Evolutionary conservation across 2,113 vertebrate genomes (phyloP).

Genomic region (Euleptes europaea): DNA sequence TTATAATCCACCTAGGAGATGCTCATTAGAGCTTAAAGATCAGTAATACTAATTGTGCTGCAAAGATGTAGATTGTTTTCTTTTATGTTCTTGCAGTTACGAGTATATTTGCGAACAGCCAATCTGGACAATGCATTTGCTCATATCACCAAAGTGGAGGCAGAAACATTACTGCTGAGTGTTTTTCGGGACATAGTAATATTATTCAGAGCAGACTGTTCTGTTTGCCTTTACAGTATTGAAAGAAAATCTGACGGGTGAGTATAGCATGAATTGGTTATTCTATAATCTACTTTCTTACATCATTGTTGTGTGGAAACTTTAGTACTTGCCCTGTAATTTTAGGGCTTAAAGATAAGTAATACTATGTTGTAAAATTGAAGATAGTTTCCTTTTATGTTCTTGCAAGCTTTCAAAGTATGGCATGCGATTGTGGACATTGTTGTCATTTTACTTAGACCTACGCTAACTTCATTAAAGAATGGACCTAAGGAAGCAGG

Average conservation of each 20-base stretch:
- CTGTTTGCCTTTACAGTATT: slow-evolving; percentile 96
- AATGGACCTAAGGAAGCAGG: not conserved
- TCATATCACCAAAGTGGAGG: slow-evolving; percentile 90
- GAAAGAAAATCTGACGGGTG: slow-evolving; percentile 88
- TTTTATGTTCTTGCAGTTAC: slow-evolving; percentile 76
- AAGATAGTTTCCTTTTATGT: not conserved
- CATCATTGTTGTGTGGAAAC: not conserved
- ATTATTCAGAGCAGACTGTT: slow-evolving; percentile 94
- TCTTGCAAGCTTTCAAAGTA: slow-evolving; percentile 22
- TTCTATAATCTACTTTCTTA: not conserved
- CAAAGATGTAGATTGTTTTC: not conserved
- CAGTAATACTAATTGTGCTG: not conserved
- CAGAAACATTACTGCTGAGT: slow-evolving; percentile 90
- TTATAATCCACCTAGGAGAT: not conserved
- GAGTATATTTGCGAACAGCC: slow-evolving; percentile 90
- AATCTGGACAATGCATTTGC: slow-evolving; percentile 98
- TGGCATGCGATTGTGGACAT: rapidly evolving
- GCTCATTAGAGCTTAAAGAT: not conserved
- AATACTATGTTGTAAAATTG: too few relatives aligned
- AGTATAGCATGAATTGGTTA: slow-evolving; percentile 34
- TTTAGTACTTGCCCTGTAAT: not conserved
- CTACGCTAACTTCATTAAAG: not conserved
- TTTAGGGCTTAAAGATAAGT: not conserved
- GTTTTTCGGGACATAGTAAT: slow-evolving; percentile 94
- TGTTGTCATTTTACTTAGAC: not conserved